Evolutionary conservation across 1,140 invertebrate species (phyloP), one percentile per base, ranked within the genome.

Genomic region (Drosophila auraria): DNA sequence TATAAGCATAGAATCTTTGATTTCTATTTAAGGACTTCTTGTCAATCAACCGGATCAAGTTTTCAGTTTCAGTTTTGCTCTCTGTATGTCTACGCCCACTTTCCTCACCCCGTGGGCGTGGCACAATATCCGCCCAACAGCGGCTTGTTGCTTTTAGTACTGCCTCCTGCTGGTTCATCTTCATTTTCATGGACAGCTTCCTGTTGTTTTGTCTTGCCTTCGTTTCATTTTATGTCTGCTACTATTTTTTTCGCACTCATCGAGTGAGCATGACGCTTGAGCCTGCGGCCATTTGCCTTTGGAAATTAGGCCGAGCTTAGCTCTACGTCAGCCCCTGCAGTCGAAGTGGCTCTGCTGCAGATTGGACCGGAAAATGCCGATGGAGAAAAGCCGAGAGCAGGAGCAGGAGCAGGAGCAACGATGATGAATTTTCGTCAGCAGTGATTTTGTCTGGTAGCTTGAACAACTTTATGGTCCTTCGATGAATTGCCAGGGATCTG

Each of bases 291-390:
- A 80, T 80, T 80, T 73, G 78, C 64, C 82, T 86, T 82, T 70
- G 57, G 51, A 86, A 86, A 86, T 86, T 86, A 86, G 78, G 64
- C 75, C 74, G 33, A 61, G 74, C 74, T 86, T 82, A 82, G 64
- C 68, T 63, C 58, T 66, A 86, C 66, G 58, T 38, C 40, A 23
- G 54, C 20, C 53, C 66, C 51, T 80, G 54, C 72, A 78, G 62
- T 77, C 66, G 33, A 54, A 73, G 58, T 65, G 58, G 42, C 61
- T 70, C 49, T 60, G 27, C 27, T 45, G 60, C 72, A 59, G 75
- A 63, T 63, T 59, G 49, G 27, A 45, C 17, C 45, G 72, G 25
- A 64, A 73, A 27, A 30, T 59, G 44, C 33, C 54, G 17, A 45
- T 47, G 30, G 50, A 11, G 23, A 40, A 42, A 8, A 27, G 33